Base-by-base conservation (phyloP, 2,888 invertebrate species). In the Mythimna albipuncta region DNA sequence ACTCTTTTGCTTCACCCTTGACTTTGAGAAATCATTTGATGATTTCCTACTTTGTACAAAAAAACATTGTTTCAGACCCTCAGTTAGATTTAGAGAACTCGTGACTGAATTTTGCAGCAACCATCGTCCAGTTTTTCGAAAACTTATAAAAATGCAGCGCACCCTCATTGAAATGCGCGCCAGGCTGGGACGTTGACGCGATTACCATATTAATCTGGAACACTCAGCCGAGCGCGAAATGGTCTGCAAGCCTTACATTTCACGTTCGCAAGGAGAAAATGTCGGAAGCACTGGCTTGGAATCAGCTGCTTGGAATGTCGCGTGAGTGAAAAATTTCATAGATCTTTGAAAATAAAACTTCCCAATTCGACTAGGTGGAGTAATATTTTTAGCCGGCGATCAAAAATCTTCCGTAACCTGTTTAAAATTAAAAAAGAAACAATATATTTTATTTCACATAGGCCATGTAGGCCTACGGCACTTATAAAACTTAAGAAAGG, bases 161-260 rank as follows among this genome's bases (percentile, higher is more conserved):
- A 9, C 67, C 57, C 66, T 62, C 64, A 64, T 75, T 61, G 10
- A 54, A 38, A 57, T 69, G 71, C 81, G 71, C 5, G 72, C 63
- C 63, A 38, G 41, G 26, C 68, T 0, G 19, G 38, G 16, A 52
- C 59, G 76, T 41, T 64, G 67, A 81, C 55, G 57, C 32, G 47
- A 77, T 82, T 81, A 81, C 58, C 82, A 82, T 82, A 70, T 70
- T 82, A 81, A 84, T 81, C 69, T 81, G 52, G 50, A 69, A 66
- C 70, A 52, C 62, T 81, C 32, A 26, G 54, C 32, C 59, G 41
- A 72, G 57, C 62, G 52, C 54, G 54, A 77, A 77, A 81, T 58
- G 55, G 69, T 67, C 62, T 63, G 77, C 61, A 59, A 21, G 69
- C 64, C 76, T 50, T 68, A 26, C 67, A 54, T 76, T 76, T 59